These are phyloP conservation scores for Melozone crissalis DNA, from an alignment of 2,113 vertebrate genomes.

Conservation along the genomic window DNA sequence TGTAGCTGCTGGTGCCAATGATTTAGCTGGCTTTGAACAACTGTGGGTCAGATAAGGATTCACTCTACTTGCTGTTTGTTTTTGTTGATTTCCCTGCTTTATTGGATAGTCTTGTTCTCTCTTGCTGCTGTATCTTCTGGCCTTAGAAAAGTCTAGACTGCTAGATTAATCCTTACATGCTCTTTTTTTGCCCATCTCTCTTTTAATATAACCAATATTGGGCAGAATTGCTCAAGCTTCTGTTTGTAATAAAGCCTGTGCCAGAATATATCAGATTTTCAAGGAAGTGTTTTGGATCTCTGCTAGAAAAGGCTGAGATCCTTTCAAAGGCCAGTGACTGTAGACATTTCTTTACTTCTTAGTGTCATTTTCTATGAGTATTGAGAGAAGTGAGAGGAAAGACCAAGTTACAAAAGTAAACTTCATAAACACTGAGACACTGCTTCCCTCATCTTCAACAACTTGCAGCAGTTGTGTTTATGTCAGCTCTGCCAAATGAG, in stretches of 20 bases:
- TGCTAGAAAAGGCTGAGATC: not conserved
- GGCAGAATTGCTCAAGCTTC: not conserved
- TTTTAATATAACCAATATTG: not conserved
- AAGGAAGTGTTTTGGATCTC: not conserved
- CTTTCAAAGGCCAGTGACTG: not conserved
- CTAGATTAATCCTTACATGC: not conserved
- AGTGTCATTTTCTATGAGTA: fast-evolving
- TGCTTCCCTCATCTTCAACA: not conserved
- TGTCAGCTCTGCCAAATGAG: not conserved
- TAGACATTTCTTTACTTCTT: not conserved
- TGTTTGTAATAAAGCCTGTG: not conserved
- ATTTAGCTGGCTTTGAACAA: not conserved
- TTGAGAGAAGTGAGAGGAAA: not conserved
- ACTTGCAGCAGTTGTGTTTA: not conserved
- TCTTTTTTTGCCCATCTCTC: not conserved
- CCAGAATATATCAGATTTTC: not conserved
- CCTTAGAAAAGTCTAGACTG: not conserved
- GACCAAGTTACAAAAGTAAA: not conserved
- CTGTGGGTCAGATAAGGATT: not conserved
- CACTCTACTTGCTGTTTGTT: not conserved
- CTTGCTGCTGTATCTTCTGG: not conserved
- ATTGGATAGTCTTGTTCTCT: not conserved
- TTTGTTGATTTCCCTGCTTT: not conserved
- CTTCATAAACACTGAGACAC: not conserved
- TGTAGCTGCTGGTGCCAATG: not conserved